Base-by-base conservation (phyloP, 2,113 vertebrate genomes). In the Conger conger region DNA sequence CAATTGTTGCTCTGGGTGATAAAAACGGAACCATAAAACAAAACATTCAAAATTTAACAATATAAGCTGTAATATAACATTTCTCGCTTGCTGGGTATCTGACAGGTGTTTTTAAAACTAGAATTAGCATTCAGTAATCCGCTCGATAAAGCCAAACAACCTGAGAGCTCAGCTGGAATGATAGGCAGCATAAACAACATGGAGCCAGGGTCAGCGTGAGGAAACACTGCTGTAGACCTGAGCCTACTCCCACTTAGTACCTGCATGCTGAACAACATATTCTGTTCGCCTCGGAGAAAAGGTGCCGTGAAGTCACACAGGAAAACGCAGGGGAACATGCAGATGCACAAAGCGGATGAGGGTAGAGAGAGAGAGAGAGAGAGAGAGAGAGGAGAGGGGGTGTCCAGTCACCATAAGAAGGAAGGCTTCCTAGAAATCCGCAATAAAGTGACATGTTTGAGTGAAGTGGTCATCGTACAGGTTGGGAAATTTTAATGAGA, bases 381-480 rank as follows among this genome's bases (percentile, higher is more conserved):
- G 54, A 23, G 30, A 33, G 42, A 33, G 35, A 5, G 88, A 40
- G 77, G 86, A 88, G 87, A 84, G 88, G 90, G n/a, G n/a, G n/a
- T n/a, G n/a, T 77, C 86, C 82, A 82, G 82, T 84, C 86, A 89
- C 89, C 92, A 90, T 91, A 90, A 90, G 88, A 86, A 83, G 83
- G 84, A 89, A 76, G 89, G 60, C 33, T 45, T 84, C 86, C 82
- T 80, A 77, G 73, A 36, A 79, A 38, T 88, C 87, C 89, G 84
- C 89, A 86, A 88, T 84, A 92, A 92, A 93, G 90, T 94, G 94
- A 94, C 94, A 94, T 94, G 94, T 93, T 88, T 79, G 83, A 88
- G 82, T 76, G 76, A 17, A 37, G 76, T 76, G 57, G 83, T 76
- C 88, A 88, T 82, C 89, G 91, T 76, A 85, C 86, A 89, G 88